Base-by-base conservation (phyloP, 1,140 invertebrate species). In the Orussus abietinus region DNA sequence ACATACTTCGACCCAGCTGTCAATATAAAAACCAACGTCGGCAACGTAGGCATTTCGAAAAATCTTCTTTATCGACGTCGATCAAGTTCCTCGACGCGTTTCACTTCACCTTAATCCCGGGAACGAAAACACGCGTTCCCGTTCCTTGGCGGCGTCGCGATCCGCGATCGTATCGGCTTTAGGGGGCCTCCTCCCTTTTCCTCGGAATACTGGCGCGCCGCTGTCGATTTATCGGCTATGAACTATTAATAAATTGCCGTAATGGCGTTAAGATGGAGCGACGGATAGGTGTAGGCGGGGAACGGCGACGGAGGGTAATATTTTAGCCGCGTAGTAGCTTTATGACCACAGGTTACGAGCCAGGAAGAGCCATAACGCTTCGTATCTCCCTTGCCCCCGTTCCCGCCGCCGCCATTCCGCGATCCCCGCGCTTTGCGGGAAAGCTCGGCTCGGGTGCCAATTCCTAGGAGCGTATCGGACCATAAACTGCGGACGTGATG, bases 331-430 rank as follows among this genome's bases (percentile, higher is more conserved):
- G 56, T 60, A 64, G 69, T 70, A 62, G 66, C 66, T 72, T 72
- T 72, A 72, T 72, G 67, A 69, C 59, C 60, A 55, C 55, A 61
- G 59, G 66, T 70, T 72, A 70, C 66, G 69, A 72, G 66, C 61
- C 62, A 72, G 67, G 62, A 72, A 69, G 62, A 70, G 55, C 66
- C 62, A 67, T 70, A 72, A 72, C 62, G 60, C 52, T 53, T 57
- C 49, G 50, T 57, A 57, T 61, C 45, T 55, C 34, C 45, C 42
- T 46, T 35, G 28, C 40, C 38, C 40, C 30, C 38, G 45, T 25
- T 34, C 42, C 32, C 31, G 29, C 28, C 13, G 7, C 21, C 7
- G 9, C 41, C 46, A 42, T 49, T 51, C 53, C 49, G 59, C 4
- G 10, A 39, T 17, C 39, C 21, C 26, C 42, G 54, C 49, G 43